These are phyloP conservation scores for Passer montanus DNA, from an alignment of 2,113 vertebrate genomes.

Conservation along the genomic window DNA sequence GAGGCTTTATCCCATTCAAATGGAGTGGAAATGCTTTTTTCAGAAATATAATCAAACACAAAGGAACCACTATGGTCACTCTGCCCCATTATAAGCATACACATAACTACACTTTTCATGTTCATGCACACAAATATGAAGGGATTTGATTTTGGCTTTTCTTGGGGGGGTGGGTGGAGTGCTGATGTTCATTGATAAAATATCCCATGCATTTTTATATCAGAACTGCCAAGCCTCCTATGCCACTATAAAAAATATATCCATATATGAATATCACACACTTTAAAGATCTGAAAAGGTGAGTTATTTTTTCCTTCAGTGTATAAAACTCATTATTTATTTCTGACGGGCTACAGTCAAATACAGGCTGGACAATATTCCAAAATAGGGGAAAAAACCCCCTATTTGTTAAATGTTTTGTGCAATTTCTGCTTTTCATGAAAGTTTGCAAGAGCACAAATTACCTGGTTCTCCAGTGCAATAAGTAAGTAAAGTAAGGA, in stretches of 20 bases:
- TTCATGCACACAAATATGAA: not conserved
- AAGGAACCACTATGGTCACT: not conserved
- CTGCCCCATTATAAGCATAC: not conserved
- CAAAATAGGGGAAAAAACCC: not conserved
- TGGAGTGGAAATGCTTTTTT: not conserved
- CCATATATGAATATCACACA: not conserved
- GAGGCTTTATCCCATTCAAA: not conserved
- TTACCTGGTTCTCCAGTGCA: not conserved
- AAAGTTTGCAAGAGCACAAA: not conserved
- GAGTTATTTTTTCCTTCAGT: not conserved
- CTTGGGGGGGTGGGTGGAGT: not conserved
- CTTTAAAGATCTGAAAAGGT: not conserved
- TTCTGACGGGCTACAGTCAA: not conserved
- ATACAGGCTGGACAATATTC: not conserved
- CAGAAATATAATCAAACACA: not conserved
- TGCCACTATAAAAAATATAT: not conserved
- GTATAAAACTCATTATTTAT: not conserved
- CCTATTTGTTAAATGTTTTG: not conserved
- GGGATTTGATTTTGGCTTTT: not conserved
- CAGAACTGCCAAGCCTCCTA: not conserved
- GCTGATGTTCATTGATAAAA: not conserved
- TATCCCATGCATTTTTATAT: not conserved
- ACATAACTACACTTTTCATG: not conserved
- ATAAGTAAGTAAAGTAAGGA: not conserved
- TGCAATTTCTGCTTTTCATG: not conserved